These are phyloP conservation scores for Celastrina argiolus DNA, from an alignment of 2,888 invertebrate species.

Conservation along the genomic window DNA sequence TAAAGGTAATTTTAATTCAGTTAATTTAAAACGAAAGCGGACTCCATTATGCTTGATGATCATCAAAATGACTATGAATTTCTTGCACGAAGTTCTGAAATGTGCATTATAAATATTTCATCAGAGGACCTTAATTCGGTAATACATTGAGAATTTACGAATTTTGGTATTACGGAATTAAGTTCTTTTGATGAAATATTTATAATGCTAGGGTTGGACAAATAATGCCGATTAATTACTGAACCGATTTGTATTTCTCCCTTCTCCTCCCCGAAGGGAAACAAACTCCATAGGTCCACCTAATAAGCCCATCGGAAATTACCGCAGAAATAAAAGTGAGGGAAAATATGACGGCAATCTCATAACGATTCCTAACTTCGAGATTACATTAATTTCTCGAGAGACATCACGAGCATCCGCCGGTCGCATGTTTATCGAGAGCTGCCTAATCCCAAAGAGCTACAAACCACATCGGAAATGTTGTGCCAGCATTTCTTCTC, in stretches of 20 bases:
- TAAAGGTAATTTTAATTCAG: slow-evolving; percentile 11
- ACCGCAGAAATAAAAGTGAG: slow-evolving; percentile 17
- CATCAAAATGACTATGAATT: not conserved
- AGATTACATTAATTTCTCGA: slow-evolving; percentile 73
- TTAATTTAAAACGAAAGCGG: not conserved
- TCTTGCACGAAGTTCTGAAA: not conserved
- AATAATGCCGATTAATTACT: not conserved
- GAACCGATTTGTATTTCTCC: not conserved
- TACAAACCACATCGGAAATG: slow-evolving; percentile 75
- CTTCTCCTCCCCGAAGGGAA: not conserved
- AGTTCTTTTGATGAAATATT: not conserved
- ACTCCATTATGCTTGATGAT: not conserved
- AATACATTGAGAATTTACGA: too few species aligned
- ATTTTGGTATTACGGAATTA: too few species aligned
- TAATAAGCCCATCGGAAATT: not conserved
- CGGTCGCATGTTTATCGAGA: slow-evolving; percentile 71
- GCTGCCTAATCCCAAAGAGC: slow-evolving; percentile 75
- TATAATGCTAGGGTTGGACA: not conserved
- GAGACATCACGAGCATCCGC: slow-evolving; percentile 67
- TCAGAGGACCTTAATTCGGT: too few species aligned
- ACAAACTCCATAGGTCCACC: not conserved
- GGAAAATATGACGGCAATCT: slow-evolving; percentile 21
- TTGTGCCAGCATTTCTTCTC: slow-evolving; percentile 76
- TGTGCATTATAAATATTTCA: too few species aligned
- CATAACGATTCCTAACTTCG: slow-evolving; percentile 45